Conservation (phyloP, 2,888 invertebrate species). For the Leptopilina myrica region DNA sequence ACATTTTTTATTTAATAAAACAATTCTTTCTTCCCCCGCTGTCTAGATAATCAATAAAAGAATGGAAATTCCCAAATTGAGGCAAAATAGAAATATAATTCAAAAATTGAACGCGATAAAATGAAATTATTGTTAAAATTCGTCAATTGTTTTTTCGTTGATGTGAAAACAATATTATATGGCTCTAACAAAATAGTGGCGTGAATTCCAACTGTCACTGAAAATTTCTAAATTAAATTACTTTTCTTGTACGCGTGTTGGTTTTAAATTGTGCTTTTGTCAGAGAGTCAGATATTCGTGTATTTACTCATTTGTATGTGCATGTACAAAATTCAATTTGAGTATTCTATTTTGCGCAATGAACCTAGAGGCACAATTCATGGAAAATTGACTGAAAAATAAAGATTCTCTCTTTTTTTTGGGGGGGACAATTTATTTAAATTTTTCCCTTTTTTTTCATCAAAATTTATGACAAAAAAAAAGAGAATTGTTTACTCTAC, state of each 20-base stretch:
- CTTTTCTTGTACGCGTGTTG: not conserved
- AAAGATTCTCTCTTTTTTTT: not conserved
- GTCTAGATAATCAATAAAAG: too few relatives aligned
- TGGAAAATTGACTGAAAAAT: conserved; percentile 10
- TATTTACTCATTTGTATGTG: conserved; percentile 20
- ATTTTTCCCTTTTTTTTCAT: too few relatives aligned
- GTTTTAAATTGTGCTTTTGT: conserved; percentile 4
- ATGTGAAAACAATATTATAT: conserved; percentile 5
- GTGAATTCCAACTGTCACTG: conserved; percentile 2
- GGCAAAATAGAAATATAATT: not conserved
- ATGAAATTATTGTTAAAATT: too few relatives aligned
- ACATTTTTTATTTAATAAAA: too few relatives aligned
- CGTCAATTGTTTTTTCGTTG: not conserved
- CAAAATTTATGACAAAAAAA: too few relatives aligned
- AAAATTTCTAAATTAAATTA: conserved; percentile 20
- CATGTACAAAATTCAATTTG: conserved; percentile 22
- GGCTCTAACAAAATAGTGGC: not conserved
- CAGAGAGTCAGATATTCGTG: conserved; percentile 3
- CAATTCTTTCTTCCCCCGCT: too few relatives aligned
- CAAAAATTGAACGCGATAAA: not conserved
- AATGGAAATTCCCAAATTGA: too few relatives aligned
- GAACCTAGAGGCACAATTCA: conserved; percentile 6
- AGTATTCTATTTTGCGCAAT: conserved; percentile 9
- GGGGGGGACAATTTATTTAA: too few relatives aligned
- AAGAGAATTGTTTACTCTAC: too few relatives aligned